These are phyloP conservation scores for Diglossa brunneiventris DNA, from an alignment of 2,113 vertebrate species.

Conservation along the genomic window DNA sequence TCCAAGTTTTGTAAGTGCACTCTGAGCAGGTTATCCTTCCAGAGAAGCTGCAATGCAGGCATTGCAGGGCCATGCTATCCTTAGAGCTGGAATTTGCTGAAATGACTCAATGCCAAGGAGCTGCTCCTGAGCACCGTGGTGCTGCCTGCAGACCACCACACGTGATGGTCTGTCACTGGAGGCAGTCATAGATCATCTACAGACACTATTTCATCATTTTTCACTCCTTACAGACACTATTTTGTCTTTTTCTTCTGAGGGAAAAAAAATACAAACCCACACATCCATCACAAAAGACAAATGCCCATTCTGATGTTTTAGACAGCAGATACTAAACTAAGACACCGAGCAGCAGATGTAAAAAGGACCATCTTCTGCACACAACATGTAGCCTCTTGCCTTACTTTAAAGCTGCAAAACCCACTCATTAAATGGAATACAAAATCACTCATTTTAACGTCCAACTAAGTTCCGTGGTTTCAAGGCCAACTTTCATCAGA, in stretches of 20 bases:
- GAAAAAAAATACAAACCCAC: neutral
- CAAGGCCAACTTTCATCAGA: neutral
- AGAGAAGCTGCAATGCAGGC: slow-evolving; percentile 37
- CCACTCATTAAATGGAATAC: neutral
- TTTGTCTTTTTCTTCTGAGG: neutral
- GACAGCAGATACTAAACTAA: neutral
- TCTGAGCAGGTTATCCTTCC: neutral
- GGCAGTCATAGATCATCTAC: neutral
- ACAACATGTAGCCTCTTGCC: accelerated
- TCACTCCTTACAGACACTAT: neutral
- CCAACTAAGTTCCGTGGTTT: neutral
- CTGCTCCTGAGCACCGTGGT: accelerated
- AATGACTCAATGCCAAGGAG: neutral
- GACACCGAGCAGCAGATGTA: neutral
- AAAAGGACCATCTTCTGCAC: neutral
- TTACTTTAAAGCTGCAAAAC: neutral
- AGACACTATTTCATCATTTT: neutral
- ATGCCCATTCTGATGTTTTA: neutral
- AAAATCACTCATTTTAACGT: neutral
- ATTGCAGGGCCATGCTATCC: neutral
- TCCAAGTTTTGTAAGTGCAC: neutral
- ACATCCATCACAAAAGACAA: neutral
- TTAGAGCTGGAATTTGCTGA: neutral
- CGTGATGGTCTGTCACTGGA: neutral
- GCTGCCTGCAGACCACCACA: neutral